A percentile compares a stretch with the other conserved stretches of the same genome.
Evolutionary conservation across 2,113 vertebrate species (phyloP).

Genomic region (Nanorana parkeri): DNA sequence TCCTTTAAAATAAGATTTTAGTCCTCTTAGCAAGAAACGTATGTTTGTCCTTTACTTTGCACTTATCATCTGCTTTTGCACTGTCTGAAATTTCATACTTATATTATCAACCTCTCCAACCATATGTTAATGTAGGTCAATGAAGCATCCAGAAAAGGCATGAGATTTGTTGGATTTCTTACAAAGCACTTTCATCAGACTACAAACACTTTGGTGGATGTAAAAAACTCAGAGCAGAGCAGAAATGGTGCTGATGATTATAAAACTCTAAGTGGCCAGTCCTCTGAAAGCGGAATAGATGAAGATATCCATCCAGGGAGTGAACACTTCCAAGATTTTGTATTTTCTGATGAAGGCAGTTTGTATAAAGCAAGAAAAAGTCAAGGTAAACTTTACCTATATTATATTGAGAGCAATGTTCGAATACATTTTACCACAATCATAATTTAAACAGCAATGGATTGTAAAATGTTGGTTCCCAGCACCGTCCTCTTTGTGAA

Average conservation of each 20-base stretch:
- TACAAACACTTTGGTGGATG: slow-evolving; percentile 54
- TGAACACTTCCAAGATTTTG: slow-evolving; percentile 59
- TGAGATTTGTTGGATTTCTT: slow-evolving; percentile 89
- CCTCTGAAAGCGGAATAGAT: slow-evolving; percentile 69
- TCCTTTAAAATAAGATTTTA: no score
- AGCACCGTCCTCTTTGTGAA: no score
- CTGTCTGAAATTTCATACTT: no score
- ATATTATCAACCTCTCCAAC: no score
- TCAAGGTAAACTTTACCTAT: slow-evolving; percentile 67
- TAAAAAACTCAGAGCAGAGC: slow-evolving; percentile 60
- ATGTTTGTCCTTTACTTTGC: no score
- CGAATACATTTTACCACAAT: no score
- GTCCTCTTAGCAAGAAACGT: no score
- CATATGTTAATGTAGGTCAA: slow-evolving; percentile 79
- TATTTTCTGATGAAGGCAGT: slow-evolving; percentile 64
- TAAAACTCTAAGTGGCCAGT: slow-evolving; percentile 66
- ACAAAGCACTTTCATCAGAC: slow-evolving; percentile 74
- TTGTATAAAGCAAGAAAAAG: slow-evolving; percentile 62
- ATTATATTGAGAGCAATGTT: no score
- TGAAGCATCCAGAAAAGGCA: slow-evolving; percentile 82
- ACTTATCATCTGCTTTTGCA: no score
- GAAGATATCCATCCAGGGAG: slow-evolving; percentile 69
- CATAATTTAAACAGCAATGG: no score
- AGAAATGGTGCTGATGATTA: slow-evolving; percentile 65
- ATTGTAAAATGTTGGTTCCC: no score